Evolutionary conservation across 2,113 vertebrate species (phyloP).

Genomic region (Percina caprodes): DNA sequence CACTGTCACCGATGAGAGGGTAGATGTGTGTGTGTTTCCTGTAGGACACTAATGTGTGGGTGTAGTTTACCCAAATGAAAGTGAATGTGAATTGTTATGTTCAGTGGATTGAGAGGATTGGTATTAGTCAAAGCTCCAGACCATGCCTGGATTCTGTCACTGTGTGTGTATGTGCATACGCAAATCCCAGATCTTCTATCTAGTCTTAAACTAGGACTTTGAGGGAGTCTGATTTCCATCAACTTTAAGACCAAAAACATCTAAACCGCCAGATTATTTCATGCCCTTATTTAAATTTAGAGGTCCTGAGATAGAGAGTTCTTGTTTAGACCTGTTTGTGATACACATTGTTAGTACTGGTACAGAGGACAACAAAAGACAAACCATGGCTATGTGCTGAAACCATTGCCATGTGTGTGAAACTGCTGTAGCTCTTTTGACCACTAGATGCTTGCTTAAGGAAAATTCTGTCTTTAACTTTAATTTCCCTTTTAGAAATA

Average conservation of each 20-base stretch:
- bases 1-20: constrained; percentile 43
- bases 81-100: constrained; percentile 50
- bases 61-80: constrained; percentile 64
- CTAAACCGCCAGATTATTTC: constrained; percentile 26
- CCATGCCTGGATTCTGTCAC: constrained; percentile 63
- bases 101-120: constrained; percentile 43
- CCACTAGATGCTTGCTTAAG: background rate
- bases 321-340: constrained; percentile 19
- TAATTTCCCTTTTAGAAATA: background rate
- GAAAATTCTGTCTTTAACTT: background rate
- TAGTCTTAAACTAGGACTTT: constrained; percentile 37
- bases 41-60: constrained; percentile 41
- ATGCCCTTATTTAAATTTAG: constrained; percentile 19
- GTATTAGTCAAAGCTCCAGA: constrained; percentile 56
- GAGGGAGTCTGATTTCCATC: constrained; percentile 52
- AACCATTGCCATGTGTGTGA: background rate
- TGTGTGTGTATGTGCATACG: constrained; percentile 10
- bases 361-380: background rate
- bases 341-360: constrained; percentile 4
- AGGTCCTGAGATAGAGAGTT: constrained; percentile 14
- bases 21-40: constrained; percentile 41
- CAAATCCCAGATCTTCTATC: constrained; percentile 38
- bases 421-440: background rate
- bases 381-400: background rate
- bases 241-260: constrained; percentile 36